These are phyloP conservation scores for Panulirus ornatus DNA, from an alignment of 1,140 invertebrate species.

Conservation along the genomic window DNA sequence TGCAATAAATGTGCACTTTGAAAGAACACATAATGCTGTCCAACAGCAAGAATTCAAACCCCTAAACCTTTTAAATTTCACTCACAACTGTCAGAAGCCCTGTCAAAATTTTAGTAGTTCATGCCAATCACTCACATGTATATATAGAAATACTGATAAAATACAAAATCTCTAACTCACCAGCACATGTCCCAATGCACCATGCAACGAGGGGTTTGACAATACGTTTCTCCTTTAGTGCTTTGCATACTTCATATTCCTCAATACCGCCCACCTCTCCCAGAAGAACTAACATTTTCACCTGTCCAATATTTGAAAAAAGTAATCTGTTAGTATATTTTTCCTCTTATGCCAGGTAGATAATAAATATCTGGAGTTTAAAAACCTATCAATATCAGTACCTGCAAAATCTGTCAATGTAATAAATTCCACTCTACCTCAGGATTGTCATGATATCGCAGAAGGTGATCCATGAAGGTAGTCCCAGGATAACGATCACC, in stretches of 20 bases:
- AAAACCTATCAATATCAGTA: background rate
- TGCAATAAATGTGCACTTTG: too few species aligned
- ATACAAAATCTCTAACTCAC: background rate
- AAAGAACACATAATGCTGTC: too few species aligned
- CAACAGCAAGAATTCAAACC: too few species aligned
- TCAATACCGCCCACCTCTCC: constrained; percentile 99
- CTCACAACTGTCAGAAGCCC: too few species aligned
- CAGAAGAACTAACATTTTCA: constrained; percentile 96
- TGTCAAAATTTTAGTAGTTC: background rate
- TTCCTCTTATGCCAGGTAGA: too few species aligned
- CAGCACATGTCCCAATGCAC: constrained; percentile 95
- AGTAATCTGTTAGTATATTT: background rate
- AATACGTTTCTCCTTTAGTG: constrained; percentile 88
- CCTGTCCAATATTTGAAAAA: constrained; percentile 77
- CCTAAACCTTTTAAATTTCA: too few species aligned
- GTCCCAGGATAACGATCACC: constrained; percentile 99
- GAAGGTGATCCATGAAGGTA: constrained; percentile 98
- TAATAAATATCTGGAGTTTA: too few species aligned
- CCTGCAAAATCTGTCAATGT: background rate
- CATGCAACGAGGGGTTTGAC: constrained; percentile 98
- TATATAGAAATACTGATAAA: too few species aligned
- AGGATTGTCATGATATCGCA: constrained; percentile 87
- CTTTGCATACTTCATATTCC: constrained; percentile 97
- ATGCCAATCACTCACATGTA: background rate
- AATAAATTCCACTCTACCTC: constrained; percentile 78